A percentile compares a stretch with the other conserved stretches of the same genome.
These are phyloP conservation scores for Eristalis tenax DNA, from an alignment of 2,888 invertebrate genomes.

Conservation along the genomic window DNA sequence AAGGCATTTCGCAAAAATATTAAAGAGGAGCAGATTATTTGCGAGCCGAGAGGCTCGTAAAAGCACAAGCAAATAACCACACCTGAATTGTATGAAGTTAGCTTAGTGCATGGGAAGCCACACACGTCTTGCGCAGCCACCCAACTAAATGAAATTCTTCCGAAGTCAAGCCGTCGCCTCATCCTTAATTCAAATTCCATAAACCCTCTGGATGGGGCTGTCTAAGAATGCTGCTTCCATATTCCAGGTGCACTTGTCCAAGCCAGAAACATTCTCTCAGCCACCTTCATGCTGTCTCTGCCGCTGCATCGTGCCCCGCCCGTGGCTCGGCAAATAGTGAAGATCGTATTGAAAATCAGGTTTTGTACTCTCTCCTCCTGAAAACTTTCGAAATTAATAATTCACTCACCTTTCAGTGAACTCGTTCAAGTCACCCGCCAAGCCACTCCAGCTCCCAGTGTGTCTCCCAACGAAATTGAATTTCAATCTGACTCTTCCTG, in stretches of 20 bases:
- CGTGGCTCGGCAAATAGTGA: not conserved
- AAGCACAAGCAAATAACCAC: not conserved
- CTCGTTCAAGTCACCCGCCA: constrained; percentile 27
- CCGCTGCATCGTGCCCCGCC: not conserved
- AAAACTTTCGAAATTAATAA: constrained; percentile 48
- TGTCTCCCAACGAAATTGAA: constrained; percentile 25
- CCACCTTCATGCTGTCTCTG: not conserved
- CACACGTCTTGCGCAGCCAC: not conserved
- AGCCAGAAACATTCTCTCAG: too few species aligned
- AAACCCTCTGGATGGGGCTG: not conserved
- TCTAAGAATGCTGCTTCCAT: too few species aligned
- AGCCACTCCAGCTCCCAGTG: constrained; percentile 1
- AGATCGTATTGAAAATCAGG: not conserved
- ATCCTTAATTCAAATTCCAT: not conserved
- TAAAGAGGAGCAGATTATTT: too few species aligned
- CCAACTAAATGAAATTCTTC: not conserved
- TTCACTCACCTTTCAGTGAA: constrained; percentile 52
- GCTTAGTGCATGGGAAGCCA: not conserved
- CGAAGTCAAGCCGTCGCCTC: not conserved
- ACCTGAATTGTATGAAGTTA: not conserved
- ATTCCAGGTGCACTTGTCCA: not conserved
- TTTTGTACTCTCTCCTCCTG: not conserved
- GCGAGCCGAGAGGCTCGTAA: too few species aligned
- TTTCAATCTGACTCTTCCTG: constrained; percentile 11
- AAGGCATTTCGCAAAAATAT: too few species aligned